Conservation (phyloP, 1,140 invertebrate genomes). For the Euura saliciscinereae region DNA sequence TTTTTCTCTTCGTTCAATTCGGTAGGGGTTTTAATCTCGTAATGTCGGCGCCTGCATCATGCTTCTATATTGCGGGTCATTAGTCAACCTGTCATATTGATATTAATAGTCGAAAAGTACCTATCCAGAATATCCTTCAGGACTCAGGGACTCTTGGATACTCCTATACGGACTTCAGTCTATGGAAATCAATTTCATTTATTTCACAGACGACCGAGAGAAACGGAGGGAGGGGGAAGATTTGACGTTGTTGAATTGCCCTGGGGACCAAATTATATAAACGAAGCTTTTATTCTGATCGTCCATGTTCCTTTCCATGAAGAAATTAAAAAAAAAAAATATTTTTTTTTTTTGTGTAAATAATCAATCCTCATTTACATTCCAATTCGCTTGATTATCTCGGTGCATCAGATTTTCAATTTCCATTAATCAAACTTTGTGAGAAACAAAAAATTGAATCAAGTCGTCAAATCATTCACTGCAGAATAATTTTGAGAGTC, state of each 20-base stretch:
- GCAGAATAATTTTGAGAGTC: no score
- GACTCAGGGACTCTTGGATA: no score
- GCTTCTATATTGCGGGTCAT: slow-evolving; percentile 52
- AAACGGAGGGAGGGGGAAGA: slow-evolving; percentile 7
- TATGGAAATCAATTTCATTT: slow-evolving; percentile 59
- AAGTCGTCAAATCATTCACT: no score
- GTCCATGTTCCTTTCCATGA: no score
- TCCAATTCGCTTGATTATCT: no score
- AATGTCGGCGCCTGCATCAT: slow-evolving; percentile 51
- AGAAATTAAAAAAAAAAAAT: not conserved
- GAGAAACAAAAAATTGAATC: no score
- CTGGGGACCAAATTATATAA: slow-evolving; percentile 17
- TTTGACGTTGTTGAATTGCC: slow-evolving; percentile 58
- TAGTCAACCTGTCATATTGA: slow-evolving; percentile 58
- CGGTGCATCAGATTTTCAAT: no score
- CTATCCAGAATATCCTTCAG: slow-evolving; percentile 40
- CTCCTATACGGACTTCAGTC: slow-evolving; percentile 34
- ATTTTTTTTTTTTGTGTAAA: no score
- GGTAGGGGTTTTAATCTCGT: slow-evolving; percentile 55
- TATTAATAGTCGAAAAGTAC: slow-evolving; percentile 57
- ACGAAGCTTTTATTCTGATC: no score
- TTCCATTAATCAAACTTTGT: no score
- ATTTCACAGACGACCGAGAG: slow-evolving; percentile 36
- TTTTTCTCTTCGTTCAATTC: slow-evolving; percentile 19
- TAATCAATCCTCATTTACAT: no score